Evolutionary conservation across 2,888 invertebrate species (phyloP).

Genomic region (Lycaena phlaeas): DNA sequence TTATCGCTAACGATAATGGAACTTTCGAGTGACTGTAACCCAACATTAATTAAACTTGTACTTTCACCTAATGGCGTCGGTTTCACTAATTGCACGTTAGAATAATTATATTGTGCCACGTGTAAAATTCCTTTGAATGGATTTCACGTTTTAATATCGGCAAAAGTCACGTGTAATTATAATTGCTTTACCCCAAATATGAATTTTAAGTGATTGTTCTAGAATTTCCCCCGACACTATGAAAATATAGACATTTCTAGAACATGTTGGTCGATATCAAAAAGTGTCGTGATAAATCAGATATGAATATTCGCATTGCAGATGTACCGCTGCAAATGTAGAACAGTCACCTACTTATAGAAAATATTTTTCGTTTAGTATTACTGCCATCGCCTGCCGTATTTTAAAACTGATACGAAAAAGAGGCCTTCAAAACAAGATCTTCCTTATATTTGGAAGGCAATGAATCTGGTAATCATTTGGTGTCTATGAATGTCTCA

Average conservation of each 20-base stretch:
- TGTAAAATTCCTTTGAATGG: conserved; percentile 55
- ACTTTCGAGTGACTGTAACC: conserved; percentile 68
- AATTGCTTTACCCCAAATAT: conserved; percentile 22
- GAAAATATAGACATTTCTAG: too few relatives aligned
- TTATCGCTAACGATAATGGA: conserved; percentile 68
- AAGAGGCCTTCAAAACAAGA: too few relatives aligned
- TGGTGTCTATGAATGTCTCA: too few relatives aligned
- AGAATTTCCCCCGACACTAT: too few relatives aligned
- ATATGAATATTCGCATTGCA: conserved; percentile 6
- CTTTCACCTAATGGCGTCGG: conserved; percentile 64
- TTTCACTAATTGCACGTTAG: conserved; percentile 68
- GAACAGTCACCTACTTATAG: neutral
- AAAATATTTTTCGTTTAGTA: too few relatives aligned
- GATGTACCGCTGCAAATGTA: neutral
- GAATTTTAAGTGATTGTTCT: neutral
- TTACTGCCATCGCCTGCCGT: too few relatives aligned
- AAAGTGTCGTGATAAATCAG: neutral
- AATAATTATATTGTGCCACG: conserved; percentile 59
- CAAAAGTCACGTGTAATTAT: conserved; percentile 36
- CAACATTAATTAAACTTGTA: conserved; percentile 67
- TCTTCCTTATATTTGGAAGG: too few relatives aligned
- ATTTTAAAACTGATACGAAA: too few relatives aligned
- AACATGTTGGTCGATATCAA: neutral
- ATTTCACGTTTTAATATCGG: conserved; percentile 44
- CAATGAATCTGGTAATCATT: too few relatives aligned